Percentiles rank a stretch among this genome's conserved stretches.
Evolutionary conservation across 2,113 vertebrate genomes (phyloP).

Genomic region (Aplodontia rufa): DNA sequence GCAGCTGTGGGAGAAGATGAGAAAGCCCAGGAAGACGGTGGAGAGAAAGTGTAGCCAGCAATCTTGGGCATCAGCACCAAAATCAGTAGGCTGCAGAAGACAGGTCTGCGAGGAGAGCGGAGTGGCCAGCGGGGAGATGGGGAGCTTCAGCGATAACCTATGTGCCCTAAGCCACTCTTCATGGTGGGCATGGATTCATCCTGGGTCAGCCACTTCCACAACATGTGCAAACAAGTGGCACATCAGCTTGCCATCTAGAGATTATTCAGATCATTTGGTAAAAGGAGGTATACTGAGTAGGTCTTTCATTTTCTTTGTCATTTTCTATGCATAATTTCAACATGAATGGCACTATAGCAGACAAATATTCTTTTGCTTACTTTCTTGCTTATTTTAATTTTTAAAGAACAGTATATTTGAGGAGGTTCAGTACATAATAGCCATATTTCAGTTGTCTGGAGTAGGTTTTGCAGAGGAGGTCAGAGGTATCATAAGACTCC

Average conservation of each 20-base stretch:
- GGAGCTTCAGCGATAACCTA: background rate
- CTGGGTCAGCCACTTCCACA: background rate
- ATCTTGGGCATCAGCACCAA: background rate
- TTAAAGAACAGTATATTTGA: background rate
- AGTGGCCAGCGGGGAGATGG: background rate
- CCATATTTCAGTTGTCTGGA: conserved; percentile 24
- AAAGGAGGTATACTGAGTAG: no score
- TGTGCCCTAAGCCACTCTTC: background rate
- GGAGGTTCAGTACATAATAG: background rate
- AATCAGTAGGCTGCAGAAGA: background rate
- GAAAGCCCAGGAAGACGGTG: background rate
- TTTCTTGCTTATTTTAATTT: conserved; percentile 16
- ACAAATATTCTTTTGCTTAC: background rate
- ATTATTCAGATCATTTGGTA: background rate
- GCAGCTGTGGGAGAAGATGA: background rate
- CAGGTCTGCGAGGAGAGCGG: background rate
- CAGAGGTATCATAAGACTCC: conserved; percentile 58
- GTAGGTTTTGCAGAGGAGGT: conserved; percentile 34
- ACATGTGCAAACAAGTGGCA: background rate
- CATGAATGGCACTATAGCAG: background rate
- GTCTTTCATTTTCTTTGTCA: background rate
- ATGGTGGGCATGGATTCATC: background rate
- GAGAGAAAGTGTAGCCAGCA: background rate
- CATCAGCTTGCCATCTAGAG: background rate
- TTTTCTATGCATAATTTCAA: background rate